Conservation (phyloP, 2,113 vertebrate genomes). For the Anhinga anhinga region DNA sequence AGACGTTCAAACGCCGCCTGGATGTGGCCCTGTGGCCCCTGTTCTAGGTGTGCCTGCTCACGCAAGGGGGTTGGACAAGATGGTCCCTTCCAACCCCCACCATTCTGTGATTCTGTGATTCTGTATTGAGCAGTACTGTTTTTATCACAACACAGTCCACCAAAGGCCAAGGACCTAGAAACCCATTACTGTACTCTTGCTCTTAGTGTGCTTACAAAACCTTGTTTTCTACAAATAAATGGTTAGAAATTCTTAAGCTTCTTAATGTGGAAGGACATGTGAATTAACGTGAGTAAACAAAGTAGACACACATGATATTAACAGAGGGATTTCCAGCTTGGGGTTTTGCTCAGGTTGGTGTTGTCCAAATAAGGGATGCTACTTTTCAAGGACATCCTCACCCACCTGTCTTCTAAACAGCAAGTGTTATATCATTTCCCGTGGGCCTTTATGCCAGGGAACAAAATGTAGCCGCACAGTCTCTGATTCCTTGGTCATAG, state of each 20-base stretch:
- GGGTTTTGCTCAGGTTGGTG: not conserved
- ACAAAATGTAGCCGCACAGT: not conserved
- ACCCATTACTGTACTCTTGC: not conserved
- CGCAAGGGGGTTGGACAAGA: no score
- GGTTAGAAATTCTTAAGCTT: not conserved
- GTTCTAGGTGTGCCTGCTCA: no score
- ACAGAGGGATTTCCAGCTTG: not conserved
- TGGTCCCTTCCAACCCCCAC: no score
- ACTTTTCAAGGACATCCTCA: not conserved
- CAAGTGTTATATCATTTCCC: accelerated
- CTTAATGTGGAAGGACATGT: not conserved
- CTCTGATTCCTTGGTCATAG: not conserved
- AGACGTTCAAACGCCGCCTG: no score
- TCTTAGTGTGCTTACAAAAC: not conserved
- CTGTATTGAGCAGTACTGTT: not conserved
- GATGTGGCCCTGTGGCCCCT: no score
- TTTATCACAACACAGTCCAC: not conserved
- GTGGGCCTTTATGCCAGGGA: not conserved
- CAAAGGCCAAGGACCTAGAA: not conserved
- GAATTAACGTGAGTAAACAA: not conserved
- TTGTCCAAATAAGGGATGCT: not conserved
- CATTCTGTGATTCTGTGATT: no score
- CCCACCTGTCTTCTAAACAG: not conserved
- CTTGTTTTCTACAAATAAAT: not conserved
- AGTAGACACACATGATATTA: not conserved